Evolutionary conservation across 2,113 vertebrate genomes (phyloP).

Genomic region (Hippocampus barbouri): DNA sequence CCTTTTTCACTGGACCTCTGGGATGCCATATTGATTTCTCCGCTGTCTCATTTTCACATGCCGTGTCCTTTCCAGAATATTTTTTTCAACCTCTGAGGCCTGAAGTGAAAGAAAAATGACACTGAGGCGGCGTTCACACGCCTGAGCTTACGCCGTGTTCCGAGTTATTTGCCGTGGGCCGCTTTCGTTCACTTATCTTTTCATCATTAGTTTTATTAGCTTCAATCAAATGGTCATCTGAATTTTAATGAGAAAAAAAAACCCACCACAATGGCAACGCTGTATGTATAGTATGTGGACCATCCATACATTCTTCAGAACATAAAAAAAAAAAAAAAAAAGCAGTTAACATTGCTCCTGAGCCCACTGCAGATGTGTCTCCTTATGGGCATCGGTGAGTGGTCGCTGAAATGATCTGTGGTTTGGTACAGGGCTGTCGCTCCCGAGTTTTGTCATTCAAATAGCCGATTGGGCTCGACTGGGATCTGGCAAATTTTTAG

Average conservation of each 20-base stretch:
- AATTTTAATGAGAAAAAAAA: not conserved
- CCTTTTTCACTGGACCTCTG: constrained; percentile 13
- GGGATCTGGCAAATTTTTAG: too few species aligned
- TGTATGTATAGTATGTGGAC: too few species aligned
- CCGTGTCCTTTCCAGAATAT: constrained; percentile 12
- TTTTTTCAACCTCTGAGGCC: not conserved
- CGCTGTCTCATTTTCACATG: constrained; percentile 35
- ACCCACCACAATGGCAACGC: not conserved
- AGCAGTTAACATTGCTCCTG: too few species aligned
- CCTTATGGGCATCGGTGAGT: too few species aligned
- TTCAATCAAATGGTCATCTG: not conserved
- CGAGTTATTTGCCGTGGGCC: not conserved
- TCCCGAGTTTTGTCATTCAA: too few species aligned
- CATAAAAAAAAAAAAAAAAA: too few species aligned
- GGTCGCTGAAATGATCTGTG: too few species aligned
- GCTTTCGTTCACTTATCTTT: not conserved
- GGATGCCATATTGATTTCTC: constrained; percentile 52
- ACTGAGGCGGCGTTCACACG: not conserved
- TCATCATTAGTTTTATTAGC: not conserved
- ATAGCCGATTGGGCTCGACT: too few species aligned
- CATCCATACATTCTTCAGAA: too few species aligned
- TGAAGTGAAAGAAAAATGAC: not conserved
- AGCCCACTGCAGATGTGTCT: too few species aligned
- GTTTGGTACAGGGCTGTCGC: too few species aligned
- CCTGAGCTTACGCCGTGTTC: not conserved